phyloP scores from a whole-genome alignment of 2,888 invertebrate species.

The Parnassius mnemosyne region DNA sequence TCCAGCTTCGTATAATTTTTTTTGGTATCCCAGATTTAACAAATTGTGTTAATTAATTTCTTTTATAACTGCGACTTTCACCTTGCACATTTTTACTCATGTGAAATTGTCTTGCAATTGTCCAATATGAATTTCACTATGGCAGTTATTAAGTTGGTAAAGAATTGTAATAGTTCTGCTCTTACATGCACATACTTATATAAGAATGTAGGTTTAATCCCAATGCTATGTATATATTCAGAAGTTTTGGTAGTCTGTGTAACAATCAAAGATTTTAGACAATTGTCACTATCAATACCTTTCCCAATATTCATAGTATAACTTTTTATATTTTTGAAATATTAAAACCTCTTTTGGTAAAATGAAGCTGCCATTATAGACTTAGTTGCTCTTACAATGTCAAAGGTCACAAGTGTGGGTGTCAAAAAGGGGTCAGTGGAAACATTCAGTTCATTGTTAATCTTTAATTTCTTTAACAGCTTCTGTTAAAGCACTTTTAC shows the following conservation, averaged over 20 bases:
- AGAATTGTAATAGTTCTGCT: too few species aligned
- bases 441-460: not conserved
- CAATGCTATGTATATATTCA: too few species aligned
- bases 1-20: too few species aligned
- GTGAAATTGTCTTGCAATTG: not conserved
- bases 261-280: too few species aligned
- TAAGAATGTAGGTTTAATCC: not conserved
- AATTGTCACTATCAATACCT: too few species aligned
- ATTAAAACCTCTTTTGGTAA: too few species aligned
- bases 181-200: not conserved
- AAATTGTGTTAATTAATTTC: not conserved
- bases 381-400: conserved; percentile 2
- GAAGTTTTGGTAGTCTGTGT: too few species aligned
- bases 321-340: too few species aligned
- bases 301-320: too few species aligned
- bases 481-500: too few species aligned
- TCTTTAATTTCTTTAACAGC: not conserved
- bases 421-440: not conserved
- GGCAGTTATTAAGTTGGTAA: not conserved
- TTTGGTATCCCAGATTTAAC: too few species aligned
- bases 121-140: not conserved
- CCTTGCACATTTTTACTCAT: conserved; percentile 1
- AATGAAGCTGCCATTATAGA: too few species aligned
- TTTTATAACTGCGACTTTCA: conserved; percentile 10
- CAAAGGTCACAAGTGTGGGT: conserved; percentile 11